Conservation (phyloP, 2,888 invertebrate species). For the Pammene aurita region DNA sequence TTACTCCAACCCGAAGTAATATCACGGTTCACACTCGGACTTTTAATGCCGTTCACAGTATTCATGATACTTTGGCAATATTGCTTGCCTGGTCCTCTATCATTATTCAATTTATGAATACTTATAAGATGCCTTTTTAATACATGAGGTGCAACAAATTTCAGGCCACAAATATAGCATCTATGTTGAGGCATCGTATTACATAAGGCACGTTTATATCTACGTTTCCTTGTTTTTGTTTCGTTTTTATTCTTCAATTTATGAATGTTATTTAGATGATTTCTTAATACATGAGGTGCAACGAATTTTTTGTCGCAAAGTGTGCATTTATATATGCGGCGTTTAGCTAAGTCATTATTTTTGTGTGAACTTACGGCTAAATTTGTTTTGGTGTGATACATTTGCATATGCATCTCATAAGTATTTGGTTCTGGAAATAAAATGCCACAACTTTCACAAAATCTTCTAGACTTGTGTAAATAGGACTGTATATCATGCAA, state of each 20-base stretch:
- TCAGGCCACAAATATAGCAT: neutral
- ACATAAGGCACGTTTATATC: neutral
- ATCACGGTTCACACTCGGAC: conserved; percentile 34
- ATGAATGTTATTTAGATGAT: conserved; percentile 52
- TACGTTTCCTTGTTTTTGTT: neutral
- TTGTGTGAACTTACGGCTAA: neutral
- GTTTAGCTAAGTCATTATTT: conserved; percentile 9
- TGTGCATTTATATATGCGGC: conserved; percentile 48
- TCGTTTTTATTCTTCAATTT: conserved; percentile 20
- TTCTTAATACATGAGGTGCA: conserved; percentile 46
- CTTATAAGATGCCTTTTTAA: conserved; percentile 2
- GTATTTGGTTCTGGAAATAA: conserved; percentile 56
- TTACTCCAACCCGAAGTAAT: conserved; percentile 36
- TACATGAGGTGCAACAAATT: neutral
- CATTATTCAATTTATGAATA: conserved; percentile 8
- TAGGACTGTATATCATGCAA: conserved; percentile 56
- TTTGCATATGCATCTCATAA: conserved; percentile 49
- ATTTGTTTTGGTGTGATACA: conserved; percentile 43
- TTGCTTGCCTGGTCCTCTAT: neutral
- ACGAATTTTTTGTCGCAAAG: conserved; percentile 49
- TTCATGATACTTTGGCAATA: neutral
- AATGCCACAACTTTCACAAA: conserved; percentile 62
- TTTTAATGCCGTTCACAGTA: neutral
- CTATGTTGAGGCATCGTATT: neutral
- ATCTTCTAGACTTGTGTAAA: conserved; percentile 58